Evolutionary conservation across 2,888 invertebrate genomes (phyloP), one percentile per base, ranked within the genome.

Genomic region (Cheilosia scutellata): DNA sequence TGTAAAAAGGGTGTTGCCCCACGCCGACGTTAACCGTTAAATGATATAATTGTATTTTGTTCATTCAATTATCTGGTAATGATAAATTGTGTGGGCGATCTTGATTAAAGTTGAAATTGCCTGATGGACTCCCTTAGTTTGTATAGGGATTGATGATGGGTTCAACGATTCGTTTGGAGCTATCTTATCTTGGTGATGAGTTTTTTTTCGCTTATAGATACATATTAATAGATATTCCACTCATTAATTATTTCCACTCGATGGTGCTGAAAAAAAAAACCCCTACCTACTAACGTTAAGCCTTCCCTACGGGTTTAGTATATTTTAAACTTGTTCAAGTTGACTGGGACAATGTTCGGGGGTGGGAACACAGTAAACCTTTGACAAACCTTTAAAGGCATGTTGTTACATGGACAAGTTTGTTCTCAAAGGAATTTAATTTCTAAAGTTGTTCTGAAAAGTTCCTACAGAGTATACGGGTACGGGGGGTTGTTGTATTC

Each of bases 1-100:
- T 27, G n/a, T 11, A 6, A n/a, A 29, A 13, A 37, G 37, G 55
- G 58, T 71, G 58, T n/a, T 62, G 42, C 49, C n/a, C 25, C n/a
- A 25, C 13, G 20, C 2, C 16, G 58, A 29, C 20, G 20, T 20
- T 58, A 44, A 4, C 29, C 20, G 20, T 57, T 78, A 63, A 70
- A 63, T 55, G 62, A 37, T 63, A 62, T 77, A 68, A 57, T 78
- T 68, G 58, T 5, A 37, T 66, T 29, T 63, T 31, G 4, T 44
- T 37, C 37, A 44, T 60, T 44, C 13, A 51, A 60, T 60, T 60
- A 20, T 57, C 55, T 44, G 37, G 31, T 2, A 57, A 25, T 40
- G 49, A 65, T 40, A 33, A 20, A 65, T 47, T 49, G 16, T 42
- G 29, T 9, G 53, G 33, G 33, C 7, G 53, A 40, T 6, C 3